These are phyloP conservation scores for Malthinus flaveolus DNA, from an alignment of 2,888 invertebrate genomes.

Conservation along the genomic window DNA sequence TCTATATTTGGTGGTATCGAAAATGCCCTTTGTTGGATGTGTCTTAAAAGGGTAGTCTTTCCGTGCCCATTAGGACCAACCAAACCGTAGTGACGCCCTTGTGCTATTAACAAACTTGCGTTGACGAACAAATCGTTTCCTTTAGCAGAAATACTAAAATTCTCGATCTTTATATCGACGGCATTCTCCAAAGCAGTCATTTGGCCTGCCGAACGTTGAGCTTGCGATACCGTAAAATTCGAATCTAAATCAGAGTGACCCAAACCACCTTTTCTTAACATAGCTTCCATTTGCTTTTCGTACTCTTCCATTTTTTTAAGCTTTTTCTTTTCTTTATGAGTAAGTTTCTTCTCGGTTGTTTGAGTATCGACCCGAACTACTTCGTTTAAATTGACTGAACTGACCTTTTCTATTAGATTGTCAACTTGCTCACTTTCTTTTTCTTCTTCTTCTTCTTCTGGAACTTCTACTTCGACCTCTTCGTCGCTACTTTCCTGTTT, in stretches of 20 bases:
- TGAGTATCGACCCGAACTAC: conserved; percentile 3
- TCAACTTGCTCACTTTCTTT: conserved; percentile 19
- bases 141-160: conserved; percentile 96
- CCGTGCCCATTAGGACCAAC: conserved; percentile 99
- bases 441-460: conserved; percentile 4
- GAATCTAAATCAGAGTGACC: conserved; percentile 88
- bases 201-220: conserved; percentile 74
- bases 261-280: conserved; percentile 85
- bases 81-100: conserved; percentile 92
- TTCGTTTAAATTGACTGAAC: conserved; percentile 14
- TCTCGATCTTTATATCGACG: conserved; percentile 97
- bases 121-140: conserved; percentile 97
- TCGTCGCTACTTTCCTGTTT: conserved; percentile 20
- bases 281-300: conserved; percentile 81
- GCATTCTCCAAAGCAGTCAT: conserved; percentile 86
- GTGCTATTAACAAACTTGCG: conserved; percentile 89
- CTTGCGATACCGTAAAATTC: conserved; percentile 94
- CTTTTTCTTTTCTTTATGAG: conserved; percentile 91
- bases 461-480: conserved; percentile 22
- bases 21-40: conserved; percentile 88
- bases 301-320: conserved; percentile 87
- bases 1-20: conserved; percentile 96
- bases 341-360: conserved; percentile 67
- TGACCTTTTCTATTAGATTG: conserved; percentile 14
- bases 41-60: conserved; percentile 94